These are phyloP conservation scores for Elmis aenea DNA, from an alignment of 2,888 invertebrate genomes.

Conservation along the genomic window DNA sequence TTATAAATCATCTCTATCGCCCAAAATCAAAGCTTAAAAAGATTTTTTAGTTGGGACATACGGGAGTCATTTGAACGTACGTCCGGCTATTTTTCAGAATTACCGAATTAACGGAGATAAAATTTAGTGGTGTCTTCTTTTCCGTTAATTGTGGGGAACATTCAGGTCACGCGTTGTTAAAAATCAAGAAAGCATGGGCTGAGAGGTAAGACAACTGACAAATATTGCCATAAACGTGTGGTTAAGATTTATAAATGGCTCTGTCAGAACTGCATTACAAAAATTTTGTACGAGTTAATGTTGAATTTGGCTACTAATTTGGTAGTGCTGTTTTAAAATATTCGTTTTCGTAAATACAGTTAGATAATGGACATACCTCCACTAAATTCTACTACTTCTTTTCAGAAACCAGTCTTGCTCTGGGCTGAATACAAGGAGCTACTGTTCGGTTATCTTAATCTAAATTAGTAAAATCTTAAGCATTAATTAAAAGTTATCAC, in stretches of 20 bases:
- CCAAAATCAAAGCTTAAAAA: constrained; percentile 15
- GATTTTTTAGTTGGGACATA: constrained; percentile 10
- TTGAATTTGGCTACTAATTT: no score
- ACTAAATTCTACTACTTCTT: constrained; percentile 7
- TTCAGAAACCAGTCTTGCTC: constrained; percentile 18
- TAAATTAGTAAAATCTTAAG: constrained; percentile 37
- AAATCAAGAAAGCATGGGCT: no score
- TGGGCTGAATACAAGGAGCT: constrained; percentile 23
- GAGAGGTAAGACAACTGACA: background rate
- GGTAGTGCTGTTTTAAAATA: no score
- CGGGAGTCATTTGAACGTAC: constrained; percentile 18
- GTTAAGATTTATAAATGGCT: no score
- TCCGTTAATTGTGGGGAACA: constrained; percentile 25
- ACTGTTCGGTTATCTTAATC: constrained; percentile 33
- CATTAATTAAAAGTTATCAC: constrained; percentile 37
- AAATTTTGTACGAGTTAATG: no score
- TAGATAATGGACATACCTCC: constrained; percentile 6
- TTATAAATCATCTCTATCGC: constrained; percentile 15
- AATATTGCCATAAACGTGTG: no score
- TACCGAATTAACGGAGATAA: constrained; percentile 24
- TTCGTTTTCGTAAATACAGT: no score
- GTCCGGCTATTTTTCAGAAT: constrained; percentile 15
- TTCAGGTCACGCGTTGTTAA: constrained; percentile 18
- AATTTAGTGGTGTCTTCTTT: constrained; percentile 22
- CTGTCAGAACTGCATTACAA: no score